Percentiles rank a stretch among this genome's conserved stretches.
phyloP scores from a whole-genome alignment of 2,888 invertebrate species.

The Fabriciana adippe region DNA sequence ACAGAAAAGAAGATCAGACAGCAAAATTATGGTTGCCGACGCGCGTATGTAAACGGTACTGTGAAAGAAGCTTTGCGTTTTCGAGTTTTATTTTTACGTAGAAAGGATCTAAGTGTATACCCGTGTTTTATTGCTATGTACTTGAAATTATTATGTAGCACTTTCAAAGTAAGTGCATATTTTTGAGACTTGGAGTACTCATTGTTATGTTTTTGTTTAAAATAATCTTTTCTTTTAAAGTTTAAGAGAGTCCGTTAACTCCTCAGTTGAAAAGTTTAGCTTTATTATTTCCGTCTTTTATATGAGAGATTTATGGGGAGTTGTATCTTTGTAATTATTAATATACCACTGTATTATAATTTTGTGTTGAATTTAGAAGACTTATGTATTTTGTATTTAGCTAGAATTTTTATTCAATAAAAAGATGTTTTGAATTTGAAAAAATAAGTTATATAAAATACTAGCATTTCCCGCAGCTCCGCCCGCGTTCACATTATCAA shows the following conservation, averaged over 20 bases:
- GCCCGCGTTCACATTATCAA: too few species aligned
- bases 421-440: too few species aligned
- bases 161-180: constrained; percentile 35
- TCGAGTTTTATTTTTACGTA: constrained; percentile 40
- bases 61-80: constrained; percentile 29
- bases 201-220: constrained; percentile 25
- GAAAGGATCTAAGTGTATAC: constrained; percentile 41
- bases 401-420: too few species aligned
- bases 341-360: background rate
- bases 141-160: constrained; percentile 36
- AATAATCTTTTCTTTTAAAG: constrained; percentile 21
- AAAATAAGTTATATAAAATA: too few species aligned
- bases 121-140: constrained; percentile 37
- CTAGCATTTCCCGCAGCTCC: too few species aligned
- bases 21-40: background rate
- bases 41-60: constrained; percentile 10
- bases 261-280: constrained; percentile 14
- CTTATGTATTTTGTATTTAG: too few species aligned
- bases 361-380: too few species aligned
- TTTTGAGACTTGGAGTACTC: constrained; percentile 32
- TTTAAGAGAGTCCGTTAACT: constrained; percentile 24
- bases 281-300: constrained; percentile 10
- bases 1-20: background rate
- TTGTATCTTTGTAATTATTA: background rate
- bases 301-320: background rate